Evolutionary conservation across 2,888 invertebrate genomes (phyloP), one percentile per base, ranked within the genome.

Genomic region (Suillia variegata): DNA sequence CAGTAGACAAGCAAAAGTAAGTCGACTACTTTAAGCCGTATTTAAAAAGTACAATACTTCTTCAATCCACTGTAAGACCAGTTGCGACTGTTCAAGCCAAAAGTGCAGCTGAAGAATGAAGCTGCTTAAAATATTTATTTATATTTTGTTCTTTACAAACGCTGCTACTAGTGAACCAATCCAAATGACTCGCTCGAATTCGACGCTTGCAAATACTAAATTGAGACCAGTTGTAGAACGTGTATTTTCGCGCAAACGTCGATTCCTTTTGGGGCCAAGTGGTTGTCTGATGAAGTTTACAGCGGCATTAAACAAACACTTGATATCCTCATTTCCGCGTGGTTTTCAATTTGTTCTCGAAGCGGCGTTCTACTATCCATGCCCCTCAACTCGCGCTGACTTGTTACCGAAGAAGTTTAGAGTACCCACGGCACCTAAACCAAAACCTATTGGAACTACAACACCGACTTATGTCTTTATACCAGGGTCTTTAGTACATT

Each of bases 251-350:
- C 71, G 80, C 0, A 71, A 69, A 18, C 77, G 73, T 49, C 71
- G 80, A 2, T 80, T 78, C 63, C 65, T 80, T 17, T 54, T 80
- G 1, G 74, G 78, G 54, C 77, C 80, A 0, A 71, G 73, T 24
- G 78, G 78, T 10, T 62, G 77, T 1, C 65, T 69, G 26, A 62
- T 80, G 0, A 80, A 80, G 59, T 74, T 80, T 21, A 80, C 79
- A 0, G 61, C 73, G 1, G 65, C 66, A 1, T 6, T 77, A 0
- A 70, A 72, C 34, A 80, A 79, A 59, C 69, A 70, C 2, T 51
- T 80, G 1, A 58, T 80, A 21, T 70, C 75, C 0, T 38, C 51
- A 2, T 73, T 65, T 60, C 80, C 80, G 1, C 71, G 56, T 10
- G 78, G 80, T 0, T 58, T 78, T 1, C 54, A 58, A 17, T 68